Base-by-base conservation (phyloP, 2,113 vertebrate genomes). In the Eurypyga helias region DNA sequence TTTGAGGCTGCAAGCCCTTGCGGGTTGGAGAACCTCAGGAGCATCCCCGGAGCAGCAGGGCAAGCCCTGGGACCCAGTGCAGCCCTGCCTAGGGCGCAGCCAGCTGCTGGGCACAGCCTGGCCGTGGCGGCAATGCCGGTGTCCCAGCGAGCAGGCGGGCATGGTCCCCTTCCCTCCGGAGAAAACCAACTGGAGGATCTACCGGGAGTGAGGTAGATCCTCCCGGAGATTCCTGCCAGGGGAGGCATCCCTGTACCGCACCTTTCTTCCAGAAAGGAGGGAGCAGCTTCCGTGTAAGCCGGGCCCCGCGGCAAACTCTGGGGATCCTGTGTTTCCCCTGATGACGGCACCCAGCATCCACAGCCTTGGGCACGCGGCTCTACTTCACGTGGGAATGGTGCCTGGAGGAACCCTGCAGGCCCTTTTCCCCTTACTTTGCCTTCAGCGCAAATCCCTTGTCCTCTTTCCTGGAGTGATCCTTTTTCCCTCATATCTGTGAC, bases 331-430 rank as follows among this genome's bases (percentile, higher is more conserved):
- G 57, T 31, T 69, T n/a, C 33, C 60, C 20, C 17, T 23, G 73
- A 25, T 7, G 24, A 9, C 7, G 26, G 57, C 71, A 51, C 48
- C 28, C 2, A 0, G 38, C 28, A 43, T 10, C 34, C 70, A 10
- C 20, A n/a, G 83, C 13, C 14, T 11, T 17, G 34, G 5, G 1
- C 0, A 1, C 0, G 4, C 2, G 2, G 10, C 55, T 67, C 33
- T 5, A 4, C 48, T 18, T n/a, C 9, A 3, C 1, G 11, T 24
- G 43, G 49, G 24, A 95, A 71, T 0, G 13, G 29, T 29, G n/a
- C 21, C 49, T 45, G 9, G 16, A 73, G 82, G 60, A 51, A 72
- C 0, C 12, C 13, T 17, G 43, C 19, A 16, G 31, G 49, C 45
- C 23, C 78, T 16, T 79, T 61, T 38, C 28, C 34, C 41, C 46